These are phyloP conservation scores for Chanos chanos DNA, from an alignment of 2,797 vertebrate genomes.

Conservation along the genomic window DNA sequence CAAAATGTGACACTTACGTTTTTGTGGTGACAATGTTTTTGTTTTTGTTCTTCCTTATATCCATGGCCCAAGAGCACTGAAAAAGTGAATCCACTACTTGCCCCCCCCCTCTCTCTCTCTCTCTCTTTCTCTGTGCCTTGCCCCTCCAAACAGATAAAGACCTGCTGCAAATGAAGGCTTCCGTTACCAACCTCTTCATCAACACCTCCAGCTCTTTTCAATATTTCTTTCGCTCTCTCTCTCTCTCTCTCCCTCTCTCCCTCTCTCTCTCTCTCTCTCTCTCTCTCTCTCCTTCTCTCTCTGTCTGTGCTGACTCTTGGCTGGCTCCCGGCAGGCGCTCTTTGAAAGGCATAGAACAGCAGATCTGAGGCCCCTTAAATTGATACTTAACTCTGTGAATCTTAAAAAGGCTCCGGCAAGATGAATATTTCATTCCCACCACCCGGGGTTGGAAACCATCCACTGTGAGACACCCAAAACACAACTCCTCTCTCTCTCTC, in stretches of 20 bases:
- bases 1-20: too few species aligned
- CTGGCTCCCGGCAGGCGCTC: conserved; percentile 4
- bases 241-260: neutral
- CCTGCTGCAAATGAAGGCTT: too few species aligned
- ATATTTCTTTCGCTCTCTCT: too few species aligned
- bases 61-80: neutral
- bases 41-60: neutral
- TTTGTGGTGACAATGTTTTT: neutral
- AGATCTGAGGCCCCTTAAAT: conserved; percentile 54
- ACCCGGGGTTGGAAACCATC: conserved; percentile 48
- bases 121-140: too few species aligned
- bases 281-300: neutral
- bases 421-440: conserved; percentile 59
- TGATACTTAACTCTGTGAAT: conserved; percentile 60
- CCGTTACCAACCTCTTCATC: too few species aligned
- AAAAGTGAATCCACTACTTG: neutral
- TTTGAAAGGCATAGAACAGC: conserved; percentile 37
- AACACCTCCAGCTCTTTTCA: too few species aligned
- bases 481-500: neutral
- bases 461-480: conserved; percentile 29
- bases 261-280: conserved; percentile 17
- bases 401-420: conserved; percentile 50
- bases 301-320: neutral
- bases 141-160: too few species aligned
- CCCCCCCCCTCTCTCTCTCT: neutral